Evolutionary conservation across 1,140 invertebrate species (phyloP).

Genomic region (Proctacanthus coquilletti): DNA sequence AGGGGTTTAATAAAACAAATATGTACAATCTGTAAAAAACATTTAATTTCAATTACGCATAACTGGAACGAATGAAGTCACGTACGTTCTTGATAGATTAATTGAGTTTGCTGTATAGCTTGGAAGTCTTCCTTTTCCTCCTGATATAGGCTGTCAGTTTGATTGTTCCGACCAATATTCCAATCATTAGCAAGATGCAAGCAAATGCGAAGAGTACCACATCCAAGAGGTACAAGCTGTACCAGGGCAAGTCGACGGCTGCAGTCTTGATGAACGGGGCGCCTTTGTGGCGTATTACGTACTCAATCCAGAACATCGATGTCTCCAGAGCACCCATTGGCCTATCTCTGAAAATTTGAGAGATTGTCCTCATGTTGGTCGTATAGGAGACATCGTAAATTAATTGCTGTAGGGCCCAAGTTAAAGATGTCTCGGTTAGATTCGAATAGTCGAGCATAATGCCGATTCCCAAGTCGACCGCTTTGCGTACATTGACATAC

Average conservation of each 20-base stretch:
- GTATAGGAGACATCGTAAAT: conserved; percentile 14
- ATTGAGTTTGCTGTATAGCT: too few species aligned
- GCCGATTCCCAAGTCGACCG: conserved; percentile 14
- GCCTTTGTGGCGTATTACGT: conserved; percentile 38
- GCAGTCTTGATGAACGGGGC: conserved; percentile 21
- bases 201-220: conserved; percentile 1
- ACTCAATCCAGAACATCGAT: conserved; percentile 45
- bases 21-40: too few species aligned
- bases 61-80: too few species aligned
- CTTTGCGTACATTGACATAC: conserved; percentile 31
- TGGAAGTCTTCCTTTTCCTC: too few species aligned
- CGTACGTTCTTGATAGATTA: too few species aligned
- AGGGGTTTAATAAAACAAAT: too few species aligned
- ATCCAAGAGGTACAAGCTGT: conserved; percentile 6
- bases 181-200: too few species aligned
- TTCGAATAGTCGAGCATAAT: conserved; percentile 16
- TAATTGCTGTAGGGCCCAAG: conserved; percentile 19
- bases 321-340: conserved; percentile 36
- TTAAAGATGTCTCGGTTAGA: conserved; percentile 15
- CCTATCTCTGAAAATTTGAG: conserved; percentile 36
- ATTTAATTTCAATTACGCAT: too few species aligned
- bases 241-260: conserved; percentile 16
- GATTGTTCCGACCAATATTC: too few species aligned
- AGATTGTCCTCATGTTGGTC: conserved; percentile 29
- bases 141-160: too few species aligned